Conservation (phyloP, 2,797 vertebrate genomes). For the Coranthus polyacanthus region DNA sequence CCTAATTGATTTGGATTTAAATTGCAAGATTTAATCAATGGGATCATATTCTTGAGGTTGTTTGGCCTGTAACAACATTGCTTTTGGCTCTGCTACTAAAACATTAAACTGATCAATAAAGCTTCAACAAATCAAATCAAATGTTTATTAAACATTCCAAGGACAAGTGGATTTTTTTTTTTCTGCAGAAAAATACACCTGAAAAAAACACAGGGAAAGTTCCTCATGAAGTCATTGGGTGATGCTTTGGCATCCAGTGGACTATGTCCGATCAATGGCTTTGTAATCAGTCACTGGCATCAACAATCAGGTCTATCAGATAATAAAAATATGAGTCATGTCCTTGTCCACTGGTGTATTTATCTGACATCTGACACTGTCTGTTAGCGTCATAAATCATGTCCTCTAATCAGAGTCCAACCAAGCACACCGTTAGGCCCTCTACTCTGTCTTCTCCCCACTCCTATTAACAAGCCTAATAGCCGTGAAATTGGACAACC, state of each 20-base stretch:
- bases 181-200: not conserved
- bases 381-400: conserved; percentile 59
- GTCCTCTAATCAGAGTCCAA: conserved; percentile 65
- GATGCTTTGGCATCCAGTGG: conserved; percentile 15
- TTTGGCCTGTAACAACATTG: conserved; percentile 25
- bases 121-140: conserved; percentile 16
- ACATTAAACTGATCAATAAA: conserved; percentile 21
- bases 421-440: conserved; percentile 31
- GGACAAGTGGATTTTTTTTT: conserved; percentile 1
- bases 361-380: conserved; percentile 57
- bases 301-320: conserved; percentile 29
- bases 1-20: conserved; percentile 53
- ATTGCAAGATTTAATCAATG: conserved; percentile 45
- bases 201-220: not conserved
- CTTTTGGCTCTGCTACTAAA: conserved; percentile 5
- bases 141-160: conserved; percentile 1
- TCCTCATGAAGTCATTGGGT: conserved; percentile 17
- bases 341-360: conserved; percentile 41
- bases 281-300: conserved; percentile 27
- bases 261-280: conserved; percentile 21
- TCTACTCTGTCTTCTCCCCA: conserved; percentile 43
- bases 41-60: conserved; percentile 35
- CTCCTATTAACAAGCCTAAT: conserved; percentile 67
- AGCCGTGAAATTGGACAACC: conserved; percentile 73
- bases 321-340: conserved; percentile 17